phyloP scores from a whole-genome alignment of 2,888 invertebrate genomes.

The Yponomeuta sedellus region DNA sequence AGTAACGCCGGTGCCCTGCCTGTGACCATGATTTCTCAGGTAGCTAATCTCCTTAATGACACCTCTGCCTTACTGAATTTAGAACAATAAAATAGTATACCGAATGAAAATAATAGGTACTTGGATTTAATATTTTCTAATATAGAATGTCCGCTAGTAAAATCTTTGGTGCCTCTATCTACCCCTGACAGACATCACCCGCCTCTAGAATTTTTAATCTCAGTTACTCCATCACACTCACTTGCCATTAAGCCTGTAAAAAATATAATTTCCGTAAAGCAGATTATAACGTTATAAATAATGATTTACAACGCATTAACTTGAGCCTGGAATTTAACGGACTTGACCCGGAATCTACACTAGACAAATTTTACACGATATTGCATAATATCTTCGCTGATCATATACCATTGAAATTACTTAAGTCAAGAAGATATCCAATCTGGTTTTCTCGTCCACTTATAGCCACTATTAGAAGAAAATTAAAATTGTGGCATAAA shows the following conservation, averaged over 20 bases:
- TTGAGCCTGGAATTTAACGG: neutral
- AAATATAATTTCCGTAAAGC: neutral
- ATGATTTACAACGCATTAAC: neutral
- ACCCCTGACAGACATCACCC: neutral
- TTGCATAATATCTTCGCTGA: neutral
- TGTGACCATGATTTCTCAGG: neutral
- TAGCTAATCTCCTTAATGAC: neutral
- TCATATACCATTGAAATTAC: neutral
- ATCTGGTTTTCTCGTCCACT: neutral
- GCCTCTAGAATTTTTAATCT: neutral
- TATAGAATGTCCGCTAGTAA: neutral
- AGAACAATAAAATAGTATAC: neutral
- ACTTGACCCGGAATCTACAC: neutral
- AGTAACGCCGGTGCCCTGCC: neutral
- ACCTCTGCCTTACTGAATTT: neutral
- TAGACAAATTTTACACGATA: neutral
- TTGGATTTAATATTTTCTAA: neutral
- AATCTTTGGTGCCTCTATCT: neutral
- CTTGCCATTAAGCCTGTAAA: neutral
- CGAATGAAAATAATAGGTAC: neutral
- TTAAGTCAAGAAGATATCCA: neutral
- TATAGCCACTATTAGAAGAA: neutral
- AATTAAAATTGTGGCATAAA: neutral
- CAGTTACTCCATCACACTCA: neutral
- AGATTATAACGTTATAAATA: neutral